Base-by-base conservation (phyloP, 1,140 invertebrate genomes). In the Drosophila malerkotliana region DNA sequence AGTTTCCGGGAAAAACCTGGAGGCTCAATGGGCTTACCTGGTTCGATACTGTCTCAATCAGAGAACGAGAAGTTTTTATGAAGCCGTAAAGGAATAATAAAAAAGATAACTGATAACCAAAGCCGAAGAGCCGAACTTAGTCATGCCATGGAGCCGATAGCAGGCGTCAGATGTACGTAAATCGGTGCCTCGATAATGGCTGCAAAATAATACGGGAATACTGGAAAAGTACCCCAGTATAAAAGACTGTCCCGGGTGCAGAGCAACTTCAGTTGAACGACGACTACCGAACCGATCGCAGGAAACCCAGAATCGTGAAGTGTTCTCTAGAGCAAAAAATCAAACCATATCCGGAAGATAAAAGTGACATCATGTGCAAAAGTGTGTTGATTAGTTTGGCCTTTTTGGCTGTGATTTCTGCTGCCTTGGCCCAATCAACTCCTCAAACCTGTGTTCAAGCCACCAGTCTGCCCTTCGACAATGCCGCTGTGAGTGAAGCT, bases 301-400 rank as follows among this genome's bases (percentile, higher is more conserved):
- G 47, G 34, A 37, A 37, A 12, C 15, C 4, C 44, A 26, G 14
- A 62, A 51, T 10, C 10, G 24, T 30, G 34, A 39, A 69, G 51
- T 51, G 60, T 49, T 15, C 14, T 41, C 5, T 10, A 45, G 21
- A 53, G 15, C 21, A 37, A 51, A n/a, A 41, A 41, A 41, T 44
- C 41, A 8, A 44, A 44, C 2, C 14, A 15, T 12, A 18, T 28
- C 1, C 18, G 9, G 28, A 3, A 32, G 18, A 62, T 39, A 15
- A 14, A n/a, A 34, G 55, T 68, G 59, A 44, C 30, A 82, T 69
- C 59, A 88, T 88, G 83, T 83, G 67, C 51, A 82, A 87, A 49
- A 71, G 45, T 77, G 64, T 82, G 53, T 77, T 87, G 56, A 77
- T 87, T 57, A 44, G 72, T 21, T 26, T 75, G 15, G 82, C 72